Base-by-base conservation (phyloP, 2,888 invertebrate genomes). In the Harmothoe impar region DNA sequence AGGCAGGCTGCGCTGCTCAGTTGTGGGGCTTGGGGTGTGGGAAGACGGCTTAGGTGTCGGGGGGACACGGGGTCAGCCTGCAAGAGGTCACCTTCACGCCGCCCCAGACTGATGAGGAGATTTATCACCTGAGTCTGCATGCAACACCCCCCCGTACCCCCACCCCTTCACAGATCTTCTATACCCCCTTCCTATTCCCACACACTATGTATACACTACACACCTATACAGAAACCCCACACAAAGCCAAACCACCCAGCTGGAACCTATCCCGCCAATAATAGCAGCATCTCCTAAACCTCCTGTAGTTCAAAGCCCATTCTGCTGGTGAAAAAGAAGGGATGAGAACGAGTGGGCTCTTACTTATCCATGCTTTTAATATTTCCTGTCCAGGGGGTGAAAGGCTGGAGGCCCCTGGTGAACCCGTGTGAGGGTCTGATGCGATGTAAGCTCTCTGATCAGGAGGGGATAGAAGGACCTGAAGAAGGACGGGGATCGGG, bases 1-100 rank as follows among this genome's bases (percentile, higher is more conserved):
- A 43, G 43, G 43, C 10, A 43, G 43, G 43, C 43, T 43, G 43
- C 43, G 43, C n/a, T 62, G 62, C 62, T 62, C 62, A 62, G n/a
- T 62, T 62, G 62, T 62, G n/a, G 62, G 62, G 62, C 62, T 62
- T 62, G 20, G 62, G 20, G 62, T 62, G n/a, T 62, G 62, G 62
- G n/a, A 20, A n/a, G 62, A 62, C 62, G 62, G n/a, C 62, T 62
- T 62, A 62, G 62, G 62, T 62, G 62, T 62, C 23, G 23, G 23
- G 62, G 62, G n/a, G 62, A 62, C 20, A 62, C 62, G n/a, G 23
- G 62, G 62, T 62, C 62, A 62, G 23, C 62, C 62, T 62, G 3
- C 62, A 62, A 62, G 43, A 62, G 62, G 62, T 62, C 62, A 62
- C 62, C 62, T 62, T 62, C 23, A 62, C 62, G 62, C 62, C 62